Percentiles rank a stretch among this genome's conserved stretches.
These are phyloP conservation scores for Drosophila monieri DNA, from an alignment of 2,888 invertebrate species.

Conservation along the genomic window DNA sequence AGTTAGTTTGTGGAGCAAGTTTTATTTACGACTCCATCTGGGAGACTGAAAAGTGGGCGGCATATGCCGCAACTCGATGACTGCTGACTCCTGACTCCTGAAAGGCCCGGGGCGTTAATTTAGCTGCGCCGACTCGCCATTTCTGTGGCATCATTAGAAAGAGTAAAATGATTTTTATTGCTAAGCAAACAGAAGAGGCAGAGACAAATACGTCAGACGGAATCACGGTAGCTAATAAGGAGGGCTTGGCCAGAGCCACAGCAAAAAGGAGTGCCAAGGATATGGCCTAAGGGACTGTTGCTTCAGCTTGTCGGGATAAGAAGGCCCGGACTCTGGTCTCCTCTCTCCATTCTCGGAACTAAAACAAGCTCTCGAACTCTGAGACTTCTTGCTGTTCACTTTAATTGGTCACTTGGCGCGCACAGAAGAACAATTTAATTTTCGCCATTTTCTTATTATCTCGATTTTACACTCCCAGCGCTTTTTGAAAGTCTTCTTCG, in stretches of 20 bases:
- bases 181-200: constrained; percentile 65
- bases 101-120: constrained; percentile 67
- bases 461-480: constrained; percentile 63
- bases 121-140: constrained; percentile 54
- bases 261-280: constrained; percentile 41
- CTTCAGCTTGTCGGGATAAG: constrained; percentile 27
- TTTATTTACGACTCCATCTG: constrained; percentile 68
- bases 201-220: constrained; percentile 32
- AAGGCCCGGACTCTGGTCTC: background rate
- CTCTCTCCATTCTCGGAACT: constrained; percentile 2
- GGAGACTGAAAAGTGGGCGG: background rate
- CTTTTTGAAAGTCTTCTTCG: constrained; percentile 18
- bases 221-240: constrained; percentile 55
- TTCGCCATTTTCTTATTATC: constrained; percentile 79
- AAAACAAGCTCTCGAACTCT: constrained; percentile 24
- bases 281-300: constrained; percentile 31
- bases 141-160: constrained; percentile 67
- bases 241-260: background rate
- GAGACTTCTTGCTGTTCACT: constrained; percentile 66
- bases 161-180: constrained; percentile 70
- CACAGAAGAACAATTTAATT: constrained; percentile 76
- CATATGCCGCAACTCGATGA: constrained; percentile 19
- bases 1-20: constrained; percentile 63
- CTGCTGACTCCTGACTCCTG: constrained; percentile 35
- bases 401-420: constrained; percentile 76